Percentiles rank a stretch among this genome's conserved stretches.
These are phyloP conservation scores for Calephelis virginiensis DNA, from an alignment of 1,140 invertebrate species.

Conservation along the genomic window DNA sequence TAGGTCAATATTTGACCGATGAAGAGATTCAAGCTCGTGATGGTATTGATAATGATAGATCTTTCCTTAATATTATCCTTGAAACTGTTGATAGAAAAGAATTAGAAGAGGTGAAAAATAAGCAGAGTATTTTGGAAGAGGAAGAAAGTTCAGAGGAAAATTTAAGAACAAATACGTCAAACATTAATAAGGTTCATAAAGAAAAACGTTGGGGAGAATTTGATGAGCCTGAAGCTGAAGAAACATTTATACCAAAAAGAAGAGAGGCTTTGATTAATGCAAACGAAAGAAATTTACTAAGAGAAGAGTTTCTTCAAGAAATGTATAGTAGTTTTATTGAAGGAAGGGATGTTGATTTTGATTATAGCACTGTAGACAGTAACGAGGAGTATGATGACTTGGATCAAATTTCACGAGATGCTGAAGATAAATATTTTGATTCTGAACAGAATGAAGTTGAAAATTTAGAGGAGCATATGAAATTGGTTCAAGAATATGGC, in stretches of 20 bases:
- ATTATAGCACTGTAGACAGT: constrained; percentile 88
- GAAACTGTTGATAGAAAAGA: constrained; percentile 84
- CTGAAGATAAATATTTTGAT: constrained; percentile 94
- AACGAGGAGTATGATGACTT: constrained; percentile 90
- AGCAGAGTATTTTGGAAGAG: constrained; percentile 79
- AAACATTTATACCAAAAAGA: constrained; percentile 43
- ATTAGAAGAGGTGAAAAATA: constrained; percentile 81
- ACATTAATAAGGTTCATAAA: constrained; percentile 1
- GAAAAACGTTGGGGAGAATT: constrained; percentile 76
- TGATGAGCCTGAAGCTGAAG: constrained; percentile 58
- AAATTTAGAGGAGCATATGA: constrained; percentile 68
- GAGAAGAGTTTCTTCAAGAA: constrained; percentile 90
- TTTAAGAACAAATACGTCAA: constrained; percentile 25
- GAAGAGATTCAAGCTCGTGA: constrained; percentile 85
- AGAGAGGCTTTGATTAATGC: constrained; percentile 68
- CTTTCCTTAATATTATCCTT: constrained; percentile 84
- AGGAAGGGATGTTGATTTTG: constrained; percentile 90
- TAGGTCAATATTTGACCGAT: constrained; percentile 90
- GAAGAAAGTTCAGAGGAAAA: constrained; percentile 27
- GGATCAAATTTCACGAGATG: constrained; percentile 83
- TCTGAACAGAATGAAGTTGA: constrained; percentile 83
- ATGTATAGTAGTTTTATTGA: constrained; percentile 94
- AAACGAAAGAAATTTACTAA: constrained; percentile 82
- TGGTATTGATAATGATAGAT: constrained; percentile 79
- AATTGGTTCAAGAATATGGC: constrained; percentile 57